Base-by-base conservation (phyloP, 2,797 vertebrate genomes). In the Calcarius lapponicus region DNA sequence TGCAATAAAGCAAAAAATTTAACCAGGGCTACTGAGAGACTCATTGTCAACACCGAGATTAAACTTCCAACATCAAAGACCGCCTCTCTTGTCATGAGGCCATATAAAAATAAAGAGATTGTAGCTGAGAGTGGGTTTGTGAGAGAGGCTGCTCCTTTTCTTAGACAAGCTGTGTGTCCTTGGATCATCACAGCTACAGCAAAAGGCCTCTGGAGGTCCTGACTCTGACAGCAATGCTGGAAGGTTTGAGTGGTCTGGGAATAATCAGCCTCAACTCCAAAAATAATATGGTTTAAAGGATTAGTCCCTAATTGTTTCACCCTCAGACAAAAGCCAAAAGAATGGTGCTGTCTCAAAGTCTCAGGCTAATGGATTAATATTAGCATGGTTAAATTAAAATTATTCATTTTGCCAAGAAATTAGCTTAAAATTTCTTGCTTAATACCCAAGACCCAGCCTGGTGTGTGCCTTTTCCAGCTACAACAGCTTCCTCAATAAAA, bases 251-350 rank as follows among this genome's bases (percentile, higher is more conserved):
- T 28, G 79, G 56, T 58, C 92, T 95, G 79, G 79, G 76, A 86
- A 48, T 83, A 91, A 92, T 85, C 80, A 92, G 20, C 70, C 50
- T 57, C 80, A 73, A 25, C 76, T 95, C 78, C 94, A 94, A 89
- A 89, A 88, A 80, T 67, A 96, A 92, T 50, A 71, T 10, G 19
- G 36, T 58, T 90, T 83, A 73, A 54, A 92, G 76, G 75, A 86
- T 93, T 93, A 94, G 65, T 48, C 87, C 51, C 17, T 86, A 90
- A 93, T 72, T 83, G 26, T 29, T 93, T 86, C 61, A 15, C 29
- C 40, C 58, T 71, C 70, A 90, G 83, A 91, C 26, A 76, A 84
- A 84, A 92, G 50, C 45, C 74, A 54, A 57, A 75, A 73, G 54
- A 80, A 86, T 19, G n/a, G 29, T 1, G 4, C 12, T 54, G 29